Evolutionary conservation across 2,113 vertebrate species (phyloP).

Genomic region (Tragelaphus buxtoni): DNA sequence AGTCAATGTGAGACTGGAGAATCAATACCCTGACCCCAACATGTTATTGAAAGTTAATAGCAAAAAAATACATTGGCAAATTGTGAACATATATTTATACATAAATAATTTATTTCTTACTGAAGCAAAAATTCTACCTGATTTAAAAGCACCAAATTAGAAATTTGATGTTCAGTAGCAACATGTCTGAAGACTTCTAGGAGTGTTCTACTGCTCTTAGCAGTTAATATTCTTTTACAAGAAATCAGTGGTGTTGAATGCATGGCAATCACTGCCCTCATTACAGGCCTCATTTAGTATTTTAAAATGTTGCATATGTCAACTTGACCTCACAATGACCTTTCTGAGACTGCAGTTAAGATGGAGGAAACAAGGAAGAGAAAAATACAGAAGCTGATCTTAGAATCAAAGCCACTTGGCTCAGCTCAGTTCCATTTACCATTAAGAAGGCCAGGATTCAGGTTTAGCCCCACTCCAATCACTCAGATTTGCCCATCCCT

Average conservation of each 20-base stretch:
- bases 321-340: not conserved
- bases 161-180: not conserved
- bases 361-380: not conserved
- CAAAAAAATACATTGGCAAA: not conserved
- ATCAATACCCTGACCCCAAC: not conserved
- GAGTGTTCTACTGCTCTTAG: not conserved
- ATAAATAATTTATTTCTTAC: not conserved
- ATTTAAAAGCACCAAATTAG: not conserved
- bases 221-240: not conserved
- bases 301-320: not conserved
- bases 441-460: not conserved
- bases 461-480: no score
- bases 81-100: not conserved
- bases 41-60: not conserved
- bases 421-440: not conserved
- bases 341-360: not conserved
- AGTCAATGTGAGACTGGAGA: not conserved
- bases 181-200: not conserved
- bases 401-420: not conserved
- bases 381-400: not conserved
- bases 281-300: not conserved
- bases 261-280: not conserved
- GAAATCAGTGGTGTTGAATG: not conserved
- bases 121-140: not conserved
- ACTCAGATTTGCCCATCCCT: not conserved